These are phyloP conservation scores for Leucophenga maculata DNA, from an alignment of 2,888 invertebrate species.

Conservation along the genomic window DNA sequence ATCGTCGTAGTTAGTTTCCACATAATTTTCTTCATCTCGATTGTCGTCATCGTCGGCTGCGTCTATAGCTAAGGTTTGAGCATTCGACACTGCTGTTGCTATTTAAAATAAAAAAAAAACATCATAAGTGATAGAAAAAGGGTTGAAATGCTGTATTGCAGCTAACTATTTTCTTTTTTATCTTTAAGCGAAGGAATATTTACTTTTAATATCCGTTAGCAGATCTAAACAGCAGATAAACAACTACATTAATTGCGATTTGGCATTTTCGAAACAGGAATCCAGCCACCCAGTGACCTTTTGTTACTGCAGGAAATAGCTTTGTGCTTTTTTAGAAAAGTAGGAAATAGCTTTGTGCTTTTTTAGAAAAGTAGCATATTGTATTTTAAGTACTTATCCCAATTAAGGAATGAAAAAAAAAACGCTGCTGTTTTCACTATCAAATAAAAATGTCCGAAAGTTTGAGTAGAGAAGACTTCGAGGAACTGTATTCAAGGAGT, in stretches of 20 bases:
- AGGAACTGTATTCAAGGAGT: too few relatives aligned
- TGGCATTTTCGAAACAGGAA: background rate
- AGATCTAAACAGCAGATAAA: constrained; percentile 54
- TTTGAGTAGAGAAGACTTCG: too few relatives aligned
- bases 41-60: background rate
- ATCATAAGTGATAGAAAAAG: background rate
- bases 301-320: too few relatives aligned
- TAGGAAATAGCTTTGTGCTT: too few relatives aligned
- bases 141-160: background rate
- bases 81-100: constrained; percentile 10
- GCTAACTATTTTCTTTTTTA: too few relatives aligned
- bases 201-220: constrained; percentile 53
- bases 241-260: background rate
- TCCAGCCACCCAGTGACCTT: background rate
- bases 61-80: background rate
- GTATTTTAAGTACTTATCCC: too few relatives aligned
- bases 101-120: constrained; percentile 3
- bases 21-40: background rate
- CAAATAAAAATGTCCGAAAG: too few relatives aligned
- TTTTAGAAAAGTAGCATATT: too few relatives aligned
- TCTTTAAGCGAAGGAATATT: background rate
- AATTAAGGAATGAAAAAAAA: too few relatives aligned
- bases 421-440: too few relatives aligned
- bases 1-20: background rate
- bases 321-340: too few relatives aligned